phyloP scores from a whole-genome alignment of 2,888 invertebrate species.

The Mesorhabditis belari region DNA sequence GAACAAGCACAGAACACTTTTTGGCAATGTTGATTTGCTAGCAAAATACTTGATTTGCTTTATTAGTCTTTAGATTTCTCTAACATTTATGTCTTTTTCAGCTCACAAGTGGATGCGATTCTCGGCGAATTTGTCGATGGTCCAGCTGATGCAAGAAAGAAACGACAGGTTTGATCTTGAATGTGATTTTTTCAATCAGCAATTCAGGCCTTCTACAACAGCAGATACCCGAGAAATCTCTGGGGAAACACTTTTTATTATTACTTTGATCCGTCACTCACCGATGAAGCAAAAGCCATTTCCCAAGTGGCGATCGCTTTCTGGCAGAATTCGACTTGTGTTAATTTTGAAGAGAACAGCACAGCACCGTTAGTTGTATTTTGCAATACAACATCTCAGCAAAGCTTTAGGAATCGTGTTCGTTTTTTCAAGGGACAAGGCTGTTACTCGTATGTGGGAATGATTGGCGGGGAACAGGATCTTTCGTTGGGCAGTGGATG shows the following conservation, averaged over 20 bases:
- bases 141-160: neutral
- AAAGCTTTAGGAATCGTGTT: constrained; percentile 13
- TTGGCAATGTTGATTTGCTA: too few relatives aligned
- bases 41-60: too few relatives aligned
- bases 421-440: constrained; percentile 36
- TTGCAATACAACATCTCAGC: neutral
- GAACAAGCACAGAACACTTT: too few relatives aligned
- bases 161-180: neutral
- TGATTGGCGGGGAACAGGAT: constrained; percentile 35
- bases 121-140: neutral
- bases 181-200: too few relatives aligned
- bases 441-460: constrained; percentile 45
- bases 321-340: constrained; percentile 43
- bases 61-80: too few relatives aligned
- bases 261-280: neutral
- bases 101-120: neutral
- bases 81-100: too few relatives aligned
- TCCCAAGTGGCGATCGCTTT: constrained; percentile 25
- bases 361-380: constrained; percentile 7
- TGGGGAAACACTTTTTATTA: neutral
- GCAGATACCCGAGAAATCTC: too few relatives aligned
- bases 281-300: neutral
- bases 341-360: constrained; percentile 36
- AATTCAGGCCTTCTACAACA: neutral
- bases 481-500: constrained; percentile 47